phyloP scores from a whole-genome alignment of 2,113 vertebrate genomes.

The Condylura cristata region DNA sequence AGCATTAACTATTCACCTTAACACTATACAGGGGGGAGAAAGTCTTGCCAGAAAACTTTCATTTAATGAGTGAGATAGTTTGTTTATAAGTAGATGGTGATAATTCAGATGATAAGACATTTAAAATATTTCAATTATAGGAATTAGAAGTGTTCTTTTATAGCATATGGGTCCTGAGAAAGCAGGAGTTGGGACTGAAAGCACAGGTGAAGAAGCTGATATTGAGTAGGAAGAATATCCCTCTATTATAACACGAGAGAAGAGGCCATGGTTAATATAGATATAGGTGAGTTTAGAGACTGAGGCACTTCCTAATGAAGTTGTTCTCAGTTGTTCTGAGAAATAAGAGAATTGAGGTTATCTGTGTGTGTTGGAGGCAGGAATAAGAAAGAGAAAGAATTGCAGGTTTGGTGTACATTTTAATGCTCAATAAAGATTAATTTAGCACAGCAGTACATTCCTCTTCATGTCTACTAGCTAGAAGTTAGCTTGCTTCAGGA shows the following conservation, averaged over 20 bases:
- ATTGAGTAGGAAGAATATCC: neutral
- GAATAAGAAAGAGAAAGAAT: neutral
- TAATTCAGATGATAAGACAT: neutral
- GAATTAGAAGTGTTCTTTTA: neutral
- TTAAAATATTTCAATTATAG: constrained; percentile 13
- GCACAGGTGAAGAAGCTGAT: neutral
- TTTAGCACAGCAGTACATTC: neutral
- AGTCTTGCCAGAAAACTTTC: neutral
- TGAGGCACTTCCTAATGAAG: neutral
- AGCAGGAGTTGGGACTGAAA: neutral
- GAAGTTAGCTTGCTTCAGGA: neutral
- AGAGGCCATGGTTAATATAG: neutral
- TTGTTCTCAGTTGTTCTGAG: neutral
- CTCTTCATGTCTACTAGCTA: neutral
- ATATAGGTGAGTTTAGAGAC: neutral
- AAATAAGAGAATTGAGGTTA: neutral
- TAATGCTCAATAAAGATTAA: neutral
- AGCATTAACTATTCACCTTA: neutral
- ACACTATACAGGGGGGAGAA: neutral
- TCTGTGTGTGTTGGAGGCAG: neutral
- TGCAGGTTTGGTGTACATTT: neutral
- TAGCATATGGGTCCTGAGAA: neutral
- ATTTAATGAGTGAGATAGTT: neutral
- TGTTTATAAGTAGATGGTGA: neutral
- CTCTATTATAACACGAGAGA: neutral